Base-by-base conservation (phyloP, 1,140 invertebrate genomes). In the Dendroctonus valens region DNA sequence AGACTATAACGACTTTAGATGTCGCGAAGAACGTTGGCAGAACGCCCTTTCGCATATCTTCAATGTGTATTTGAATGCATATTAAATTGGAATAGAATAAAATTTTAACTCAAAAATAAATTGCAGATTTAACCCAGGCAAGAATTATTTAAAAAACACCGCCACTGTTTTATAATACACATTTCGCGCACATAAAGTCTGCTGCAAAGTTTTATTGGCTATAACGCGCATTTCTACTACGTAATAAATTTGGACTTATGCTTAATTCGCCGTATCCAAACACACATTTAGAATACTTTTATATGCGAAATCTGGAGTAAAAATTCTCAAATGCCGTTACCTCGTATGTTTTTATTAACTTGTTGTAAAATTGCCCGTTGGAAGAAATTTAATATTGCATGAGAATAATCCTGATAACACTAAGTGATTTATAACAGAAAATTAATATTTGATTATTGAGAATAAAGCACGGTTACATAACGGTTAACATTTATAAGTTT, bases 191-290 rank as follows among this genome's bases (percentile, higher is more conserved):
- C 53, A 55, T 55, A 55, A 55, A 55, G 11, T 26, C 53, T 55
- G 37, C 39, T 55, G 39, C 53, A 55, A 55, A 55, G 53, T 55
- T 55, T 55, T 55, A 55, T 55, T 55, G 53, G 26, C 39, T 41
- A 55, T 55, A 55, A 55, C 53, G 53, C 38, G 53, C 53, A 55
- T 40, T 55, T 55, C 53, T 26, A 26, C 53, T 55, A 15, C 39
- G 41, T 26, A 55, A 55, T 55, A 55, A 55, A 11, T 55, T n/a
- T n/a, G 11, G 38, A 55, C 11, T 55, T 55, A 55, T 55, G 53
- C n/a, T 55, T 55, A 55, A 55, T 46, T 46, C 42, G 42, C 42
- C 42, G 42, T 12, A 46, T 55, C 53, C 53, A 15, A 55, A 55
- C 53, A 41, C 53, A 55, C 53, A 26, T 55, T 55, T 55, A 55